Percentiles rank a stretch among this genome's conserved stretches.
Conservation (phyloP, 2,113 vertebrate species). For the Trinectes maculatus region DNA sequence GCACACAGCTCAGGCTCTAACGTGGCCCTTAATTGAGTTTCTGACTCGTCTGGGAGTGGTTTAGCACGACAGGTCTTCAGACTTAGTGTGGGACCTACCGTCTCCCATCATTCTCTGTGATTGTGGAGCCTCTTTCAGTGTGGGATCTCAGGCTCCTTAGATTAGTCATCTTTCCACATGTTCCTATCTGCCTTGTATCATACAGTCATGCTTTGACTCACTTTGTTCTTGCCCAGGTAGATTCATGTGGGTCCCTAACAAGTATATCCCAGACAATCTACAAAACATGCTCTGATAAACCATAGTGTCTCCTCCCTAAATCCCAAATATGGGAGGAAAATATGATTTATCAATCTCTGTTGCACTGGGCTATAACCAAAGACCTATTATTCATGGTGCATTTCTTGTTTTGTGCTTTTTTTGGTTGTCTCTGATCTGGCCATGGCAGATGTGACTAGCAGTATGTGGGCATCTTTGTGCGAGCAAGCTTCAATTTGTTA, state of each 20-base stretch:
- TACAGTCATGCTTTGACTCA: conserved; percentile 74
- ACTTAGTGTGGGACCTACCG: conserved; percentile 56
- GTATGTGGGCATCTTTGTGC: conserved; percentile 61
- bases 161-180: conserved; percentile 73
- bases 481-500: conserved; percentile 58
- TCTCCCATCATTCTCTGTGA: conserved; percentile 46
- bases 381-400: conserved; percentile 67
- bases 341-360: conserved; percentile 66
- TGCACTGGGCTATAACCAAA: conserved; percentile 68
- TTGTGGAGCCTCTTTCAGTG: conserved; percentile 41
- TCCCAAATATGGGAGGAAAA: conserved; percentile 60
- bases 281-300: conserved; percentile 64
- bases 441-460: conserved; percentile 60
- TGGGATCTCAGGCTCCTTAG: conserved; percentile 58
- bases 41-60: conserved; percentile 47
- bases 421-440: conserved; percentile 65
- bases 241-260: conserved; percentile 66
- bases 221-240: conserved; percentile 68
- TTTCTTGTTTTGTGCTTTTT: conserved; percentile 69
- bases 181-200: conserved; percentile 55
- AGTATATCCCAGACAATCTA: conserved; percentile 69
- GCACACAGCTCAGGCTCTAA: conserved; percentile 44
- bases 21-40: conserved; percentile 67
- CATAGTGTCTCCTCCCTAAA: conserved; percentile 59
- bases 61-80: conserved; percentile 52